These are phyloP conservation scores for Halichoeres trimaculatus DNA, from an alignment of 2,113 vertebrate species.

Conservation along the genomic window DNA sequence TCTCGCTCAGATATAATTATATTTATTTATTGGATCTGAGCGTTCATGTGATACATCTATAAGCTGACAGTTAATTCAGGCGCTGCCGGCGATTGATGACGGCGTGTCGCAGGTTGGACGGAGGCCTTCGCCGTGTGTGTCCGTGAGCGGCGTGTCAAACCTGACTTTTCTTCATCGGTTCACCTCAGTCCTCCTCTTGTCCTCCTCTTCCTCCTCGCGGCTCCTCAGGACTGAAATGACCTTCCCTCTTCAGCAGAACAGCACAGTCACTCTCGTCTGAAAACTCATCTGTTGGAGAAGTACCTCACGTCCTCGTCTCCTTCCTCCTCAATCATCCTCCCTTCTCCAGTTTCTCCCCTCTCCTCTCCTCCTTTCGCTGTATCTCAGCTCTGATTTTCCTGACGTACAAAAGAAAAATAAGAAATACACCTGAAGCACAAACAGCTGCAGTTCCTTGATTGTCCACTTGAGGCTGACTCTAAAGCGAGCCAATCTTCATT, in stretches of 20 bases:
- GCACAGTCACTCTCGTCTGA: slow-evolving; percentile 38
- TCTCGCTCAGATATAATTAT: no score
- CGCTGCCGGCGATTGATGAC: not conserved
- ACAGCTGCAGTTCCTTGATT: no score
- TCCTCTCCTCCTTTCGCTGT: not conserved
- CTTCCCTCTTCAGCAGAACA: slow-evolving; percentile 43
- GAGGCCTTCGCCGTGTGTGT: not conserved
- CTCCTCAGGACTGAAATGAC: slow-evolving; percentile 50
- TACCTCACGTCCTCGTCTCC: slow-evolving; percentile 33
- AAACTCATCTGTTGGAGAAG: slow-evolving; percentile 54
- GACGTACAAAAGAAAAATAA: slow-evolving; percentile 14
- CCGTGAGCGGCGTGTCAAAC: not conserved
- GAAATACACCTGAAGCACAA: not conserved
- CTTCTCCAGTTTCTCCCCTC: slow-evolving; percentile 44
- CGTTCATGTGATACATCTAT: not conserved
- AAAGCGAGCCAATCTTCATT: no score
- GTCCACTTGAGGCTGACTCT: no score
- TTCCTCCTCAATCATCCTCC: slow-evolving; percentile 51
- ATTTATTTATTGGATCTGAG: not conserved
- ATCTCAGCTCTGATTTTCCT: slow-evolving; percentile 15
- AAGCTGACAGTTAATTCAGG: not conserved
- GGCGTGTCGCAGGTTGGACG: not conserved
- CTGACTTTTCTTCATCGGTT: slow-evolving; percentile 24
- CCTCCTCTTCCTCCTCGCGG: slow-evolving; percentile 29
- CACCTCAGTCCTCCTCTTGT: slow-evolving; percentile 17